These are phyloP conservation scores for Suncus etruscus DNA, from an alignment of 2,113 vertebrate genomes.

Conservation along the genomic window DNA sequence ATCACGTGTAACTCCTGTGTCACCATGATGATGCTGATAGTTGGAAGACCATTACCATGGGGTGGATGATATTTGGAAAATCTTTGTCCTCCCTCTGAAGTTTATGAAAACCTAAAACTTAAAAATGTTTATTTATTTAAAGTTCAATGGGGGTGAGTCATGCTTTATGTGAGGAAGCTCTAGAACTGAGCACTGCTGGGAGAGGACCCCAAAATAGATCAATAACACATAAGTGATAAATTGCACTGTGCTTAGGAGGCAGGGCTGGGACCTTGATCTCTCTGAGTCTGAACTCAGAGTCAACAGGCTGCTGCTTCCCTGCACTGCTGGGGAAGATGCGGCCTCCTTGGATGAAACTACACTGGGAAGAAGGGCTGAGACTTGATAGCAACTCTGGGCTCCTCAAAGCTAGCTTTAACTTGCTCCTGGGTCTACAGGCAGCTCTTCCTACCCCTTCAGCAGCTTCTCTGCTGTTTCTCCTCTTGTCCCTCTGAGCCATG, in stretches of 20 bases:
- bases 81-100: not conserved
- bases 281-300: not conserved
- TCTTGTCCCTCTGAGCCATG: not conserved
- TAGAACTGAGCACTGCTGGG: no score
- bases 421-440: not conserved
- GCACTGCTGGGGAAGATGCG: rapidly evolving
- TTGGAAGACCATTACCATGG: not conserved
- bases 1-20: not conserved
- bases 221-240: not conserved
- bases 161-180: no score
- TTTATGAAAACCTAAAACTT: no score
- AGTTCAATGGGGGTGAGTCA: no score
- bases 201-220: no score
- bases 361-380: rapidly evolving
- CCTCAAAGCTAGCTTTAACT: not conserved
- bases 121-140: no score
- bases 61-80: not conserved
- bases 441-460: not conserved
- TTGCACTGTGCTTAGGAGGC: not conserved
- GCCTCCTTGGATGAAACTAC: not conserved
- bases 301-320: no score
- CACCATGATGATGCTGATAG: not conserved
- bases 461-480: no score
- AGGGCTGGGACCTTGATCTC: not conserved
- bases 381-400: not conserved